Conservation (phyloP, 2,888 invertebrate genomes). For the Rhaphigaster nebulosa region DNA sequence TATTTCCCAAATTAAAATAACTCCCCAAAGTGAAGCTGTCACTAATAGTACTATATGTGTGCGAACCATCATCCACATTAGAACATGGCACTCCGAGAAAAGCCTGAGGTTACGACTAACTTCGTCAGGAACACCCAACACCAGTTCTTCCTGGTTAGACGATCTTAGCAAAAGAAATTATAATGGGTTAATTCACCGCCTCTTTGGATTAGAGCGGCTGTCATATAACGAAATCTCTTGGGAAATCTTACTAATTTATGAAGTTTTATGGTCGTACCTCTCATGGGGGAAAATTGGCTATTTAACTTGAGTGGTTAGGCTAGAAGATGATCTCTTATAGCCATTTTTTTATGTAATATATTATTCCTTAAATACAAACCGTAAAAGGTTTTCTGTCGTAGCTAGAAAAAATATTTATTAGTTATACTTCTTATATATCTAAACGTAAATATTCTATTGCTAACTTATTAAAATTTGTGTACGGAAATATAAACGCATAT, state of each 20-base stretch:
- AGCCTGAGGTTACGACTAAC: not conserved
- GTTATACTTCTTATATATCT: too few relatives aligned
- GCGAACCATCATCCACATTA: too few relatives aligned
- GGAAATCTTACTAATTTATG: slow-evolving; percentile 25
- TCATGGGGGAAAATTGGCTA: not conserved
- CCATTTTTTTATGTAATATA: not conserved
- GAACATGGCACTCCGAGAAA: not conserved
- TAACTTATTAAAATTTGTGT: too few relatives aligned
- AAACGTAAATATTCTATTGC: too few relatives aligned
- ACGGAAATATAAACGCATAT: too few relatives aligned
- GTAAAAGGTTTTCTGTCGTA: not conserved
- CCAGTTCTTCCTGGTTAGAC: not conserved
- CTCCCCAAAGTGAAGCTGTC: too few relatives aligned
- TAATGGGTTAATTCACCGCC: not conserved
- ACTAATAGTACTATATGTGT: too few relatives aligned
- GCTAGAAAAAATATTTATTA: not conserved
- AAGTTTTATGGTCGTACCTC: not conserved
- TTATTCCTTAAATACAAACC: not conserved
- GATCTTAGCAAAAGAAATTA: not conserved
- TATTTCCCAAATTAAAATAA: too few relatives aligned
- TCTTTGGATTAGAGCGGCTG: not conserved
- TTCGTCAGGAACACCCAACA: not conserved
- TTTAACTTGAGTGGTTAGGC: slow-evolving; percentile 1
- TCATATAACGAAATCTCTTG: not conserved
- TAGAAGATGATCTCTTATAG: not conserved